A percentile compares a stretch with the other conserved stretches of the same genome.
These are phyloP conservation scores for Antechinus flavipes DNA, from an alignment of 2,113 vertebrate species.

Conservation along the genomic window DNA sequence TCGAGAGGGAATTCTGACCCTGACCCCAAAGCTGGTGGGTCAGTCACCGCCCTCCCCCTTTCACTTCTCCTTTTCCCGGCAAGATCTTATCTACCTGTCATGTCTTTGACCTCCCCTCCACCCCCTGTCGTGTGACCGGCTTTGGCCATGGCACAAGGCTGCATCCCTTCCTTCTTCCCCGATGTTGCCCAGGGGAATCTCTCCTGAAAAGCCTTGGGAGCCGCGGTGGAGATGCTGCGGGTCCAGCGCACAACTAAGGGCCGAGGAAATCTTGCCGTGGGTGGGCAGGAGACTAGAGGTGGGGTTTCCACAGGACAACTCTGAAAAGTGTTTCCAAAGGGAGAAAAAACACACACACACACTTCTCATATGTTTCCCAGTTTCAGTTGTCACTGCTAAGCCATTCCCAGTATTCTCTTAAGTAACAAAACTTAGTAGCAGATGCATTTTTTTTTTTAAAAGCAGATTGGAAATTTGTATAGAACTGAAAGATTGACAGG, in stretches of 20 bases:
- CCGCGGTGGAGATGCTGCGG: not conserved
- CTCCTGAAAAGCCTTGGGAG: not conserved
- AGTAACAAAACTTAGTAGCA: not conserved
- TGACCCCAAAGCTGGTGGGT: not conserved
- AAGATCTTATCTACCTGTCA: slow-evolving; percentile 44
- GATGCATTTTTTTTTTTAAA: not conserved
- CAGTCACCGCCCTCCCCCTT: not conserved
- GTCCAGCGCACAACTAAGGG: not conserved
- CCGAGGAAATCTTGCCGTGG: not conserved
- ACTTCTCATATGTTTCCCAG: not conserved
- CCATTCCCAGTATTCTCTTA: not conserved
- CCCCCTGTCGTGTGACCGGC: not conserved
- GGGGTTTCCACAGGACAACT: not conserved
- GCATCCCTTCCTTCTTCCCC: not conserved
- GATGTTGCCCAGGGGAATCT: not conserved
- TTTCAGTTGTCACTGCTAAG: not conserved
- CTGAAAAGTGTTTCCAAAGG: not conserved
- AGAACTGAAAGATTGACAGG: slow-evolving; percentile 9
- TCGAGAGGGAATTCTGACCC: not conserved
- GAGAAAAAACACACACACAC: not conserved
- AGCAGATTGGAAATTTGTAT: slow-evolving; percentile 10
- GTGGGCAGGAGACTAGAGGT: not conserved
- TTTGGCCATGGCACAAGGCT: not conserved
- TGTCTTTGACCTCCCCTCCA: not conserved
- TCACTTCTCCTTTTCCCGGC: not conserved